Percentiles rank a stretch among this genome's conserved stretches.
Conservation (phyloP, 2,113 vertebrate species). For the Leptodactylus fuscus region DNA sequence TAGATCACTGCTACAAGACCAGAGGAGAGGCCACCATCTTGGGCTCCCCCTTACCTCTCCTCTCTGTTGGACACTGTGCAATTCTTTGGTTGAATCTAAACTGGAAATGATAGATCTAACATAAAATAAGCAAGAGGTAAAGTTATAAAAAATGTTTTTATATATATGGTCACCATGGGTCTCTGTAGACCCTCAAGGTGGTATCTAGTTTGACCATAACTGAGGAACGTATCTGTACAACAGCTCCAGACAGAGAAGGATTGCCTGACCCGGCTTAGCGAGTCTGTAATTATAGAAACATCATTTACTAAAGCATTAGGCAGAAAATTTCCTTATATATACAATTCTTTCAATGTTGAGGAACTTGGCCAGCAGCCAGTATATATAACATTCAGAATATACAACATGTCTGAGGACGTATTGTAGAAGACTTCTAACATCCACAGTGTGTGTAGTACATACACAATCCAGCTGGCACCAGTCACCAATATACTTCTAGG, state of each 20-base stretch:
- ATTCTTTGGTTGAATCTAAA: too few relatives aligned
- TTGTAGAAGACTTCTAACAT: neutral
- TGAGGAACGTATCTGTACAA: neutral
- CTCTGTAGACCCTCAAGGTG: too few relatives aligned
- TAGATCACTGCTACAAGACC: too few relatives aligned
- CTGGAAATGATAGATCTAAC: too few relatives aligned
- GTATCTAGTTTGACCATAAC: neutral
- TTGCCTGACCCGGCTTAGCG: neutral
- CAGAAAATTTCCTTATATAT: constrained; percentile 18
- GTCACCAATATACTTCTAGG: neutral
- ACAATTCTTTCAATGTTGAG: neutral
- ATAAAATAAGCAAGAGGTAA: too few relatives aligned
- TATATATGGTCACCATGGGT: too few relatives aligned
- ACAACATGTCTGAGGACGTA: neutral
- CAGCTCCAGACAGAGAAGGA: neutral
- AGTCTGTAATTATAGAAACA: neutral
- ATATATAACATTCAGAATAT: neutral
- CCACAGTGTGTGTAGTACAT: neutral
- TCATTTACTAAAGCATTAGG: neutral
- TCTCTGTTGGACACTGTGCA: too few relatives aligned
- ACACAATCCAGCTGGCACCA: neutral
- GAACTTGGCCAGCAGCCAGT: neutral
- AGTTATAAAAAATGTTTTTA: too few relatives aligned
- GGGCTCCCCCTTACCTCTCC: too few relatives aligned
- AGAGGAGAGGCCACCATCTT: too few relatives aligned